phyloP scores from a whole-genome alignment of 2,888 invertebrate genomes.

The Thera britannica region DNA sequence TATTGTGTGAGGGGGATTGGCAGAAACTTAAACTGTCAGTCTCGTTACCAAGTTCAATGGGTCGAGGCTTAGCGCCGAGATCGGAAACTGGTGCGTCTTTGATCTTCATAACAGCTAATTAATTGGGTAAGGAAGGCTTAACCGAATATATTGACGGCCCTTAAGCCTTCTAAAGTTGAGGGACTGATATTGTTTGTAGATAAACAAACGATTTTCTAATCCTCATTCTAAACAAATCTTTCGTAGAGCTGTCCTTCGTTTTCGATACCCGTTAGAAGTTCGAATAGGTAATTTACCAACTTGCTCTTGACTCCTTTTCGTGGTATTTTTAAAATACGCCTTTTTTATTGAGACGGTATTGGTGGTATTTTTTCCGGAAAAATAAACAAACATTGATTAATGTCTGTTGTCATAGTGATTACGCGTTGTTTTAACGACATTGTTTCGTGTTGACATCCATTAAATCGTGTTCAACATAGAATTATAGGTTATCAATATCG shows the following conservation, averaged over 20 bases:
- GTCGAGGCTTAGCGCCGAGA: constrained; percentile 65
- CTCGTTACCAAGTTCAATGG: constrained; percentile 70
- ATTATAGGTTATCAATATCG: constrained; percentile 38
- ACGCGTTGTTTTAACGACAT: constrained; percentile 34
- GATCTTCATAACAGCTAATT: constrained; percentile 79
- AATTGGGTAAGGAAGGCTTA: constrained; percentile 74
- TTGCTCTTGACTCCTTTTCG: not conserved
- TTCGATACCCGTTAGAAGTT: constrained; percentile 5
- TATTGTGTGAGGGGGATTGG: constrained; percentile 65
- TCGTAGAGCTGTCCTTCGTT: constrained; percentile 5
- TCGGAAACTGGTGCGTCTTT: constrained; percentile 70
- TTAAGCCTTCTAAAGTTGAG: constrained; percentile 51
- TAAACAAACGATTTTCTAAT: constrained; percentile 45
- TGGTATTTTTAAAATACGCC: not conserved
- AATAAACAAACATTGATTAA: constrained; percentile 19
- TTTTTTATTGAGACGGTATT: not conserved
- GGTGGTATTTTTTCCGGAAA: constrained; percentile 6
- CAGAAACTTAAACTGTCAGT: constrained; percentile 74
- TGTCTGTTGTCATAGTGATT: constrained; percentile 31
- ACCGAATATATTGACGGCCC: constrained; percentile 66
- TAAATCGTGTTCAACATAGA: constrained; percentile 36
- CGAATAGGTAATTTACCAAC: constrained; percentile 1
- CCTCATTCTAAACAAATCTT: constrained; percentile 30
- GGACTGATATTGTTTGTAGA: constrained; percentile 57
- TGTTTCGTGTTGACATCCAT: constrained; percentile 41